These are phyloP conservation scores for Morpho achilles DNA, from an alignment of 2,888 invertebrate species.

Conservation along the genomic window DNA sequence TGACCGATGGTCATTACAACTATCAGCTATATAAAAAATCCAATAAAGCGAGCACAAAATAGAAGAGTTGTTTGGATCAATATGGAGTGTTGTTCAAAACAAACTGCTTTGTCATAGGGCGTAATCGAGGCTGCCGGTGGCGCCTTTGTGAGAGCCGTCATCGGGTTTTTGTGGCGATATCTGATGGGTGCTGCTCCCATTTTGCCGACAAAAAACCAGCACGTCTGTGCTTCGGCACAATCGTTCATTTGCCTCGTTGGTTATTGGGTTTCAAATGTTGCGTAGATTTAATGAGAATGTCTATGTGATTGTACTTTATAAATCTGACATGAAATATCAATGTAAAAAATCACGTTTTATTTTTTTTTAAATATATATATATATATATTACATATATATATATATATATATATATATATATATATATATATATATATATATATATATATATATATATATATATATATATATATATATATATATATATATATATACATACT, in stretches of 20 bases:
- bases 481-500: too few species aligned
- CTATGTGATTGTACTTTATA: slow-evolving; percentile 4
- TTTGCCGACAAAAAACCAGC: slow-evolving; percentile 64
- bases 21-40: slow-evolving; percentile 52
- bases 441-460: too few species aligned
- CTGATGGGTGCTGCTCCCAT: slow-evolving; percentile 78
- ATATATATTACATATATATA: too few species aligned
- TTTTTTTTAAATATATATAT: too few species aligned
- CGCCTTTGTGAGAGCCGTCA: slow-evolving; percentile 71
- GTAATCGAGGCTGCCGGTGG: slow-evolving; percentile 76
- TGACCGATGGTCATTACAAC: neutral
- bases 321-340: too few species aligned
- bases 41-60: slow-evolving; percentile 71
- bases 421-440: too few species aligned
- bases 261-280: slow-evolving; percentile 17
- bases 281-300: slow-evolving; percentile 13
- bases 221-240: slow-evolving; percentile 35
- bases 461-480: too few species aligned
- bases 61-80: slow-evolving; percentile 74
- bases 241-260: slow-evolving; percentile 34
- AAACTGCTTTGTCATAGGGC: slow-evolving; percentile 77
- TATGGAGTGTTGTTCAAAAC: slow-evolving; percentile 72
- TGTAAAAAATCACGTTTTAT: too few species aligned
- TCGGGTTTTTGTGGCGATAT: slow-evolving; percentile 72
- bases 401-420: too few species aligned